Conservation (phyloP, 1,140 invertebrate genomes). For the Nebria ingens region DNA sequence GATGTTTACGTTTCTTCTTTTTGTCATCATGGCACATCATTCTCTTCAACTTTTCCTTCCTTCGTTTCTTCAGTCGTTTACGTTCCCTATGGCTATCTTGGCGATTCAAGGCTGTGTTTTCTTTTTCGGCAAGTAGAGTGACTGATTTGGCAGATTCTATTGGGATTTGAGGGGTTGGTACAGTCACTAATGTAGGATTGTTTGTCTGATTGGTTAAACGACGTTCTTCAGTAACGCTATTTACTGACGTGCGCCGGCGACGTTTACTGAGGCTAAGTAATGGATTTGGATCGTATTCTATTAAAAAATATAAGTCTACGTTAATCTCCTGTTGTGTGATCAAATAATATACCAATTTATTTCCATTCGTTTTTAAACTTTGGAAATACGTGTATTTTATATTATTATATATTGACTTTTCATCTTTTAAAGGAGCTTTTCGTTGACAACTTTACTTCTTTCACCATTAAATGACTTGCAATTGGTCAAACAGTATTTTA, state of each 20-base stretch:
- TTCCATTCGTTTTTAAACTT: too few relatives aligned
- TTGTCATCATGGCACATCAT: conserved; percentile 40
- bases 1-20: conserved; percentile 60
- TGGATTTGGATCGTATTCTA: conserved; percentile 71
- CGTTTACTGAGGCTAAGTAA: conserved; percentile 62
- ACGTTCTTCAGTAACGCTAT: conserved; percentile 43
- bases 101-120: conserved; percentile 26
- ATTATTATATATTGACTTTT: too few relatives aligned
- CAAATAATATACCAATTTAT: conserved; percentile 7
- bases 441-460: too few relatives aligned
- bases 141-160: conserved; percentile 12
- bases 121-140: conserved; percentile 15
- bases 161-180: conserved; percentile 19
- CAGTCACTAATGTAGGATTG: conserved; percentile 19
- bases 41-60: conserved; percentile 53
- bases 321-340: neutral
- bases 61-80: conserved; percentile 58
- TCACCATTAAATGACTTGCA: too few relatives aligned
- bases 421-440: too few relatives aligned
- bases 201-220: conserved; percentile 23
- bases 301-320: conserved; percentile 18
- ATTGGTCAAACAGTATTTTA: too few relatives aligned
- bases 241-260: conserved; percentile 50
- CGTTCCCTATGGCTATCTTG: conserved; percentile 44
- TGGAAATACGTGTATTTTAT: too few relatives aligned